phyloP scores from a whole-genome alignment of 2,113 vertebrate species.

The Clarias batrachus region DNA sequence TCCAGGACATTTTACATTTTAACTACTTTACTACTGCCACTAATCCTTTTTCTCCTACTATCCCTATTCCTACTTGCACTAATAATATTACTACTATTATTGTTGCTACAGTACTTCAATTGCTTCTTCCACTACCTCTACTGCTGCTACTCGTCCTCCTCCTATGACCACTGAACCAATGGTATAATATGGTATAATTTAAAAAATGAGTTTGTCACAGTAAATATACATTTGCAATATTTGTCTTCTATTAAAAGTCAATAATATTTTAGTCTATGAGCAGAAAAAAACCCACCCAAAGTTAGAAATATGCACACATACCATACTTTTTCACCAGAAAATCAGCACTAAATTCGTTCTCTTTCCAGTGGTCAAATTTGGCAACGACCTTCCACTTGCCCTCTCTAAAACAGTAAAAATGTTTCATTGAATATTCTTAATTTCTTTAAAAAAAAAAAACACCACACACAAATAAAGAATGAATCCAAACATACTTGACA shows the following conservation, averaged over 20 bases:
- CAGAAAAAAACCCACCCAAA: not conserved
- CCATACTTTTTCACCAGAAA: constrained; percentile 76
- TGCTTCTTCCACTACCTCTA: too few species aligned
- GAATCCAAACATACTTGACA: constrained; percentile 60
- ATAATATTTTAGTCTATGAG: not conserved
- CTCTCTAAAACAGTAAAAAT: constrained; percentile 59
- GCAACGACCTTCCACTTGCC: constrained; percentile 68
- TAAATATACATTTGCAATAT: not conserved
- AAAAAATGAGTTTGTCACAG: too few species aligned
- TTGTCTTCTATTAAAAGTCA: not conserved
- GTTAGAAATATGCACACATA: constrained; percentile 45
- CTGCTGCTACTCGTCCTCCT: too few species aligned
- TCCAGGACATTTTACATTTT: too few species aligned
- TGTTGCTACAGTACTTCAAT: too few species aligned
- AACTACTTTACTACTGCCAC: too few species aligned
- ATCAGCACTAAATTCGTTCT: constrained; percentile 66
- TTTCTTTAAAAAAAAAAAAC: not conserved
- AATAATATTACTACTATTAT: too few species aligned
- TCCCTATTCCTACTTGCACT: too few species aligned
- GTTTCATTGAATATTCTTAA: not conserved
- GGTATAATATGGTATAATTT: too few species aligned
- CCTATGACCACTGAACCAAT: too few species aligned
- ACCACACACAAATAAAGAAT: not conserved
- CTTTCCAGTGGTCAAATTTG: constrained; percentile 69
- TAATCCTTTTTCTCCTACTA: too few species aligned